Conservation (phyloP, 2,888 invertebrate species). For the Tillus elongatus region DNA sequence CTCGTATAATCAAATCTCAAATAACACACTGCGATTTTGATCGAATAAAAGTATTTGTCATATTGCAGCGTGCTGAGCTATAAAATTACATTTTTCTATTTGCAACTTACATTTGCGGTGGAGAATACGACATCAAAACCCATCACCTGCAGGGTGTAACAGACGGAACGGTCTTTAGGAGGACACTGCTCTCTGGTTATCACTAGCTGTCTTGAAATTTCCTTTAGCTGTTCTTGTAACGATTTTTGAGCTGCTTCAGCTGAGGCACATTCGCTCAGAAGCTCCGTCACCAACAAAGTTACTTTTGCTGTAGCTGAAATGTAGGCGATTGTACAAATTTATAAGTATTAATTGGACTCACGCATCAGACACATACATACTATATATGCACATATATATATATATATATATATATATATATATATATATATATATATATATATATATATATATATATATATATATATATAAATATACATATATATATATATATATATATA, state of each 20-base stretch:
- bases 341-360: background rate
- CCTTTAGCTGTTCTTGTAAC: conserved; percentile 51
- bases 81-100: no score
- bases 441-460: no score
- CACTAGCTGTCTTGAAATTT: conserved; percentile 52
- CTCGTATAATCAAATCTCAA: no score
- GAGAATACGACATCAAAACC: conserved; percentile 57
- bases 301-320: conserved; percentile 51
- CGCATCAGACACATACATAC: no score
- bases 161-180: conserved; percentile 60
- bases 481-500: no score
- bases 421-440: no score
- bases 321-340: conserved; percentile 5
- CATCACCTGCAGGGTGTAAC: conserved; percentile 65
- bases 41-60: no score
- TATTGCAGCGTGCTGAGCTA: no score
- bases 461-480: no score
- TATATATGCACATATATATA: no score
- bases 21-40: no score
- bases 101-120: conserved; percentile 50
- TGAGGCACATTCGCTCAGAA: conserved; percentile 49
- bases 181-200: conserved; percentile 56
- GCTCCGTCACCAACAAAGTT: conserved; percentile 47
- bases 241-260: conserved; percentile 48
- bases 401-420: no score